A percentile compares a stretch with the other conserved stretches of the same genome.
Evolutionary conservation across 2,888 invertebrate genomes (phyloP).

Genomic region (Mesochorus sp.): DNA sequence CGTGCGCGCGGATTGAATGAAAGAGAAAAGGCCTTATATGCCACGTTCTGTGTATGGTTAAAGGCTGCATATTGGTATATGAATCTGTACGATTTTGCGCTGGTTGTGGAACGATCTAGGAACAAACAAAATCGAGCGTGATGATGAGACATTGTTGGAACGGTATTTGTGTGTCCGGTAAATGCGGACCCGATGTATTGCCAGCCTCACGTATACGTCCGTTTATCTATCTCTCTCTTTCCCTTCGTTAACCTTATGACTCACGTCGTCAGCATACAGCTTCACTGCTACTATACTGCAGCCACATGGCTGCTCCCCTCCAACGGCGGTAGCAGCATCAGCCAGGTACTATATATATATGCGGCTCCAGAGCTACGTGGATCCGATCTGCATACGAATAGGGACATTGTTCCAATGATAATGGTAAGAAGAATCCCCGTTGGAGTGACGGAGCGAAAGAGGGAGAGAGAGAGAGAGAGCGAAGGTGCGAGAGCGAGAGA

Average conservation of each 20-base stretch:
- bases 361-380: conserved; percentile 43
- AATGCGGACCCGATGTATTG: conserved; percentile 9
- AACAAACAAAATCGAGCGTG: conserved; percentile 61
- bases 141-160: conserved; percentile 63
- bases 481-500: no score
- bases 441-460: conserved; percentile 36
- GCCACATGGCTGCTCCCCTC: background rate
- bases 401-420: conserved; percentile 64
- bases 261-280: conserved; percentile 53
- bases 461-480: background rate
- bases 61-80: background rate
- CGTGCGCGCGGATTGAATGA: conserved; percentile 38
- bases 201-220: conserved; percentile 18
- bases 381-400: conserved; percentile 64
- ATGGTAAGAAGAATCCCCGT: conserved; percentile 61
- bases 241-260: conserved; percentile 57
- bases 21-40: conserved; percentile 55
- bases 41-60: conserved; percentile 6
- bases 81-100: background rate
- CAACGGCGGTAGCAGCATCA: conserved; percentile 33
- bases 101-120: conserved; percentile 16
- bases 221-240: conserved; percentile 25
- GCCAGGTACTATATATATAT: conserved; percentile 49
- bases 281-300: background rate
- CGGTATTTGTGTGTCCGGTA: conserved; percentile 49